A percentile compares a stretch with the other conserved stretches of the same genome.
phyloP scores from a whole-genome alignment of 2,113 vertebrate genomes.

The Sturnira hondurensis region DNA sequence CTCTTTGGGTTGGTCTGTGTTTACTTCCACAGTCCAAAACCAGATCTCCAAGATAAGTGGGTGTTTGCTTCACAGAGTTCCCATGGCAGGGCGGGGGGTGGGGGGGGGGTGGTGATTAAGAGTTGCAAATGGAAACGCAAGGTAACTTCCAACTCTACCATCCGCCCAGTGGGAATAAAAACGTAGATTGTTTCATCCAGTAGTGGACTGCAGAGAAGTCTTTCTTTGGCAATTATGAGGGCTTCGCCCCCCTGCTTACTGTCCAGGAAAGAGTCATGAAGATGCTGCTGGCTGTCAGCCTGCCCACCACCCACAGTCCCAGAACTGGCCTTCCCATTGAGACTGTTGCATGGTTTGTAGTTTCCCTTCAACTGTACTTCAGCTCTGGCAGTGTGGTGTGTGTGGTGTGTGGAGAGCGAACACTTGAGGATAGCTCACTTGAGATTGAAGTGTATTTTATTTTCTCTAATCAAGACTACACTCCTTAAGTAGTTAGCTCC shows the following conservation, averaged over 20 bases:
- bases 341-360: background rate
- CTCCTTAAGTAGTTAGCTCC: background rate
- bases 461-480: background rate
- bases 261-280: fast-evolving
- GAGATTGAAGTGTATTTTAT: background rate
- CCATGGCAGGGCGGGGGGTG: fast-evolving
- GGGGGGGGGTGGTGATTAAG: background rate
- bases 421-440: background rate
- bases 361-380: background rate
- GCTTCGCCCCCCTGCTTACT: background rate
- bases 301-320: no score
- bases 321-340: background rate
- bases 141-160: background rate
- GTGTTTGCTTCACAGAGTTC: background rate
- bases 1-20: background rate
- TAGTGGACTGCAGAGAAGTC: background rate
- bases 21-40: background rate
- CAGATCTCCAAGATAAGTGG: background rate
- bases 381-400: background rate
- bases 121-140: background rate
- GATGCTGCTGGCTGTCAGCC: no score
- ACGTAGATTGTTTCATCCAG: background rate
- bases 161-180: background rate
- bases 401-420: background rate
- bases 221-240: background rate